Evolutionary conservation across 2,797 vertebrate genomes (phyloP), one percentile per base, ranked within the genome.

Genomic region (Sebastes minor): DNA sequence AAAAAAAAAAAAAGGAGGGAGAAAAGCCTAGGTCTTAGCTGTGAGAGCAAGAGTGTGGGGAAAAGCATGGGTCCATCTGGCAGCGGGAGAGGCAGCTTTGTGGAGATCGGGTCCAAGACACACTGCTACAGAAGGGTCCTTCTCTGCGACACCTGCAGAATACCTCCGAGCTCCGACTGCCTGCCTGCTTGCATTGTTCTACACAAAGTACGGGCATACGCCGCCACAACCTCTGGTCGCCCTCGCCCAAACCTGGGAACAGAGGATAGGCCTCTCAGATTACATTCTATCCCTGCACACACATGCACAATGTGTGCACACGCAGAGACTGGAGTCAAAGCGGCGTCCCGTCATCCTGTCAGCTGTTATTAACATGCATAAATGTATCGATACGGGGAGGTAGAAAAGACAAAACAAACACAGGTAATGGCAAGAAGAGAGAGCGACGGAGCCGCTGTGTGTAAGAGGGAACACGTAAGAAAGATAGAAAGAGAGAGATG

Each of bases 11-110:
- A 88, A 87, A 84, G 83, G 85, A 85, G 90, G 90, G 90, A 94
- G 95, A 95, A 95, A 95, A 95, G 95, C 94, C 95, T 93, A 95
- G 95, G 96, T 96, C 95, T 96, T 96, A 96, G 94, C 94, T 93
- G 94, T 85, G 91, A 89, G 93, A 91, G 95, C 92, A 94, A 94
- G 94, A 95, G 94, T 94, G 94, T 92, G 94, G 94, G 91, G 92
- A 92, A 94, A 95, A 94, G 93, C 94, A 94, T 89, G 93, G 94
- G 94, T 96, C 95, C 95, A 96, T 96, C 96, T 96, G 96, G 95
- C 95, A 96, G 90, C 91, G 78, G 88, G 90, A 92, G 93, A 95
- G 92, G 88, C 82, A 94, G 94, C 94, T 96, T 96, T 96, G 94
- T 94, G 92, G 92, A 94, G 93, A 94, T 92, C 85, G 91, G 92